phyloP scores from a whole-genome alignment of 2,888 invertebrate species.

The Drosophila mimica region DNA sequence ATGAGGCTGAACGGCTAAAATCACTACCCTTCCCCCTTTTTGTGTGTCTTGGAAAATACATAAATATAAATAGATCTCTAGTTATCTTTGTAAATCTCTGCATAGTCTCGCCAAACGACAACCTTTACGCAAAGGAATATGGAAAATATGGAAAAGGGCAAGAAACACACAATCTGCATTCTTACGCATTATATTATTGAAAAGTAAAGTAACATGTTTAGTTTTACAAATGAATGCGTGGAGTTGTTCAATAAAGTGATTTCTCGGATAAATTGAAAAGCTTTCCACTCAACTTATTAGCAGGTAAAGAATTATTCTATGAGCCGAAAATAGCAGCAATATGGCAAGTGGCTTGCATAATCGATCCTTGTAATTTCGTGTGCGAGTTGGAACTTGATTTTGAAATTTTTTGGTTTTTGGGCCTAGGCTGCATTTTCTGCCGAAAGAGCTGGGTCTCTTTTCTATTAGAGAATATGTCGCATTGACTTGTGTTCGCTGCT shows the following conservation, averaged over 20 bases:
- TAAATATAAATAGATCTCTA: conserved; percentile 54
- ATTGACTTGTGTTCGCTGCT: too few relatives aligned
- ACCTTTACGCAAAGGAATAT: conserved; percentile 1
- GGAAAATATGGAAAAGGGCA: background rate
- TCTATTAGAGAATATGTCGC: too few relatives aligned
- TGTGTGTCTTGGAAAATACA: conserved; percentile 22
- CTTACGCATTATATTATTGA: background rate
- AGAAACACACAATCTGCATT: background rate
- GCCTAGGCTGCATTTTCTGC: too few relatives aligned
- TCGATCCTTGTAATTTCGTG: too few relatives aligned
- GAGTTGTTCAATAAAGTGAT: background rate
- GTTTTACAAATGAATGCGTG: background rate
- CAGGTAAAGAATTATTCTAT: too few relatives aligned
- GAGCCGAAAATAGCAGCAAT: too few relatives aligned
- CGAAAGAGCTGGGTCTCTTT: too few relatives aligned
- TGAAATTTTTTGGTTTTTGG: too few relatives aligned
- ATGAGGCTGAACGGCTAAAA: conserved; percentile 62
- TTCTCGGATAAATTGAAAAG: background rate
- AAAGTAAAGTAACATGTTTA: background rate
- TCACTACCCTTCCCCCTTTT: conserved; percentile 3
- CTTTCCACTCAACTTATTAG: background rate
- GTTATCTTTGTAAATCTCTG: conserved; percentile 22
- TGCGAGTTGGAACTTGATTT: too few relatives aligned
- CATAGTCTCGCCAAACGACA: background rate
- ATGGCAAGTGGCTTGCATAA: too few relatives aligned